A percentile compares a stretch with the other conserved stretches of the same genome.
phyloP scores from a whole-genome alignment of 2,113 vertebrate species.

The Synodontis membranacea region DNA sequence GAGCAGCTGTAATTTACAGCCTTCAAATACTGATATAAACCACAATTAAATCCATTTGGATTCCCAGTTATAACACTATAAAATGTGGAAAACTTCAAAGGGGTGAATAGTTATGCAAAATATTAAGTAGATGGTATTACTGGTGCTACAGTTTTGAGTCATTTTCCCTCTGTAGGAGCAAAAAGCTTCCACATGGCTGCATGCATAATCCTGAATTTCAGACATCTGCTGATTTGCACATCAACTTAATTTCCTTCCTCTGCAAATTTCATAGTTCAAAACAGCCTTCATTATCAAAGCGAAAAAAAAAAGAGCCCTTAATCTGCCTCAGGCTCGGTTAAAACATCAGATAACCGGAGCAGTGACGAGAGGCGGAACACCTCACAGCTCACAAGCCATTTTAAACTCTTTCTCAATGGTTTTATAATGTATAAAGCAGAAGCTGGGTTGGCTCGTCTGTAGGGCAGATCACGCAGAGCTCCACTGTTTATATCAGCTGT shows the following conservation, averaged over 20 bases:
- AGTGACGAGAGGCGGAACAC: background rate
- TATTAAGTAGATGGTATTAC: background rate
- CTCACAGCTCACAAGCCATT: background rate
- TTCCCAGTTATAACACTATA: background rate
- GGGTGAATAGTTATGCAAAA: background rate
- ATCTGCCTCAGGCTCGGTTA: background rate
- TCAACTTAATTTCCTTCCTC: constrained; percentile 7
- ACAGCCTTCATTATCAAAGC: constrained; percentile 2
- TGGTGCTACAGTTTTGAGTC: background rate
- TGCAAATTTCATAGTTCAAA: background rate
- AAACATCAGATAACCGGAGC: background rate
- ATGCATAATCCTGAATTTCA: background rate
- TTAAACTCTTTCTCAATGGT: background rate
- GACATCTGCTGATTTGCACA: constrained; percentile 17
- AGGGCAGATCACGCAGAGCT: background rate
- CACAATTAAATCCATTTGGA: background rate
- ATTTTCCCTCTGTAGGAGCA: background rate
- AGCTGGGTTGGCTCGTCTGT: background rate
- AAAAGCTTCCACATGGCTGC: background rate
- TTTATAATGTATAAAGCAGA: background rate
- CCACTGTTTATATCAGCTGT: background rate
- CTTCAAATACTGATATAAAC: background rate
- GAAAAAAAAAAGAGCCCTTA: background rate
- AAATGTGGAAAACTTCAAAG: background rate
- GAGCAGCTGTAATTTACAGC: background rate